Evolutionary conservation across 2,888 invertebrate species (phyloP), one percentile per base, ranked within the genome.

Genomic region (Drosophila fulvimacula): DNA sequence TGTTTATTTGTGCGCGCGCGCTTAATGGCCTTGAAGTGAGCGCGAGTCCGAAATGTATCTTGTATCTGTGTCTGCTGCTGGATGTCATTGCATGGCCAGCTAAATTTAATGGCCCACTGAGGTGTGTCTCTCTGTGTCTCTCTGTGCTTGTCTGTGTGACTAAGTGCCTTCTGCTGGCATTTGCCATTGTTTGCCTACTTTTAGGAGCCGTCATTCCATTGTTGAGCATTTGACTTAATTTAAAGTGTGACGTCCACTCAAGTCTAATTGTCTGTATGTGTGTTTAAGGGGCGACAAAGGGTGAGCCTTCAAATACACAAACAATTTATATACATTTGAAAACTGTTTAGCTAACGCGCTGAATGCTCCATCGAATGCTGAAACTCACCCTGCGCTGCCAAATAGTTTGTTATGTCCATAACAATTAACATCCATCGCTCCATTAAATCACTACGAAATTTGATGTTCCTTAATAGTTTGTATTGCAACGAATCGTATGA

Each of bases 71-170:
- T 51, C 17, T 57, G 30, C 30, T 30, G 55, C 17, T 57, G 73
- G 59, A 76, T 73, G 64, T 70, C 41, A 49, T 57, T 55, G 39
- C 34, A 21, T 62, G 69, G 69, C 63, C 66, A 46, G 64, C 82
- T 69, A 82, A 79, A 82, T 82, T 84, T 81, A 84, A 82, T 84
- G 84, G 81, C 49, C 73, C 76, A 52, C 69, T 60, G 62, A 65
- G 61, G 62, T 52, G 55, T 63, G 44, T 65, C 41, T 49, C 17
- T 15, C 19, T 48, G 11, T 27, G 27, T 5, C 27, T 27, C 5
- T 27, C 7, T 44, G 38, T 53, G 13, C 32, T 17, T 57, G 60
- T 61, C 69, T 52, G 46, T 77, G 62, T 62, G 51, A 36, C 52
- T 66, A 72, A 59, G 71, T 72, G 58, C 24, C 66, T 61, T 63